Evolutionary conservation across 1,140 invertebrate genomes (phyloP).

Genomic region (Drosophila aff.): DNA sequence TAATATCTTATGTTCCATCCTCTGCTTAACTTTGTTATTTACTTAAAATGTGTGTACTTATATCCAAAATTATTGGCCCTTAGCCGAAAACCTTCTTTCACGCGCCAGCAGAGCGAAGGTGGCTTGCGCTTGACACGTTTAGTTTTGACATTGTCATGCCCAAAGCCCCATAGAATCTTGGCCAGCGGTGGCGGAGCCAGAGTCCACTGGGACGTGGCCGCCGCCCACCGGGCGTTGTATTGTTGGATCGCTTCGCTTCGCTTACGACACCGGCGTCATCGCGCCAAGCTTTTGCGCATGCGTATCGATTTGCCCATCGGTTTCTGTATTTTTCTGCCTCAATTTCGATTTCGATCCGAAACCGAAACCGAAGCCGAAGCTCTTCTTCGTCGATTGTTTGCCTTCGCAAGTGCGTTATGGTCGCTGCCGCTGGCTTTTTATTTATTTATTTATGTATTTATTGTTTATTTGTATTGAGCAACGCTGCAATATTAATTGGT

Average conservation of each 20-base stretch:
- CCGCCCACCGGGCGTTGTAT: slow-evolving; percentile 16
- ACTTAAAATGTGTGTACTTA: neutral
- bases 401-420: slow-evolving; percentile 22
- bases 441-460: slow-evolving; percentile 48
- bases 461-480: slow-evolving; percentile 48
- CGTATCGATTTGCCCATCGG: slow-evolving; percentile 42
- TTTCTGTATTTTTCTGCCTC: slow-evolving; percentile 5
- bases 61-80: neutral
- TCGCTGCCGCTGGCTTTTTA: slow-evolving; percentile 34
- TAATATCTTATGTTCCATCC: neutral
- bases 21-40: neutral
- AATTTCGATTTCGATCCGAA: slow-evolving; percentile 1
- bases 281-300: slow-evolving; percentile 63
- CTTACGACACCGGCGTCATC: slow-evolving; percentile 49
- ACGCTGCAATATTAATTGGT: slow-evolving; percentile 68
- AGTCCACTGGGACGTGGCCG: slow-evolving; percentile 9
- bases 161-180: slow-evolving; percentile 63
- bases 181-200: slow-evolving; percentile 22
- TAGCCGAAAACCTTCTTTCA: neutral
- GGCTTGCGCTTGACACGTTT: slow-evolving; percentile 61
- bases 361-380: neutral
- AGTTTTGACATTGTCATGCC: slow-evolving; percentile 68
- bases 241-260: slow-evolving; percentile 8
- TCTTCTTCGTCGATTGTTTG: slow-evolving; percentile 25
- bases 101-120: slow-evolving; percentile 7